These are phyloP conservation scores for Neopelma chrysocephalum DNA, from an alignment of 2,797 vertebrate genomes.

Conservation along the genomic window DNA sequence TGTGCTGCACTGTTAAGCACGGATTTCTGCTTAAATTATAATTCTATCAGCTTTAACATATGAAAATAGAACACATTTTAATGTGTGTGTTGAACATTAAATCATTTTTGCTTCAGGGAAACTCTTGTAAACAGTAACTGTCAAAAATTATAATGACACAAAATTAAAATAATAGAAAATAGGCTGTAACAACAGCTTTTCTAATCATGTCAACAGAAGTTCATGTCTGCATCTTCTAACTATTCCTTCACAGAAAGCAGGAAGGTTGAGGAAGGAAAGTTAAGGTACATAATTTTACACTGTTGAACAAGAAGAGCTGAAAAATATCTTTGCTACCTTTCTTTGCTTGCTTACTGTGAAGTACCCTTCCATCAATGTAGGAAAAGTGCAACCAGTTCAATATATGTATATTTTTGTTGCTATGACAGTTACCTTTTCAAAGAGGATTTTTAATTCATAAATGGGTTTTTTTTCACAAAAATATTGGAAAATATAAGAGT, in stretches of 20 bases:
- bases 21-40: constrained; percentile 74
- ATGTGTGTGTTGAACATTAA: constrained; percentile 72
- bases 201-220: constrained; percentile 71
- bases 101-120: constrained; percentile 74
- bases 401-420: constrained; percentile 19
- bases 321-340: constrained; percentile 4
- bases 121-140: constrained; percentile 76
- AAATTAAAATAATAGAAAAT: constrained; percentile 75
- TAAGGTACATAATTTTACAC: background rate
- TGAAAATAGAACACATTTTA: constrained; percentile 73
- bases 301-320: background rate
- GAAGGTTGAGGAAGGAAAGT: constrained; percentile 7
- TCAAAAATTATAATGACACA: constrained; percentile 75
- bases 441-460: background rate
- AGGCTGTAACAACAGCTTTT: constrained; percentile 69
- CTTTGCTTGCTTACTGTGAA: background rate
- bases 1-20: constrained; percentile 51
- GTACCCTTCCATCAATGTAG: background rate
- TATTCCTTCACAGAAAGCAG: background rate
- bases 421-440: constrained; percentile 3
- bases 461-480: background rate
- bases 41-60: constrained; percentile 75
- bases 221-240: constrained; percentile 46
- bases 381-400: constrained; percentile 18
- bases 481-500: background rate